These are phyloP conservation scores for Cosmia pyralina DNA, from an alignment of 2,888 invertebrate genomes.

Conservation along the genomic window DNA sequence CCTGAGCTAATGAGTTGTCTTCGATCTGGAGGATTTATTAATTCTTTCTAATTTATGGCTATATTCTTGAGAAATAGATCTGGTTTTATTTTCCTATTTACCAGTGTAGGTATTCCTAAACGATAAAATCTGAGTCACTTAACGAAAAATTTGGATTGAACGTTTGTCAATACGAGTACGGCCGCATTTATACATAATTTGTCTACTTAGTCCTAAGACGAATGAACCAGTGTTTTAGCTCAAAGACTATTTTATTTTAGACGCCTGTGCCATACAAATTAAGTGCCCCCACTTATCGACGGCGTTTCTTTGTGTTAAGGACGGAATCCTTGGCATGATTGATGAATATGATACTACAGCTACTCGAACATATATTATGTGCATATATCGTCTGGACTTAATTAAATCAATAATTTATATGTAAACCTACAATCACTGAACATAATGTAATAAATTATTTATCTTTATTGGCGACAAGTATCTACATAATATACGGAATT, in stretches of 20 bases:
- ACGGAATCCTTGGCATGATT: constrained; percentile 13
- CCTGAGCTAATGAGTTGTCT: neutral
- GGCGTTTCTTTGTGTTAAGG: constrained; percentile 10
- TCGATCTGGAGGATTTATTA: neutral
- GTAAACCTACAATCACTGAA: constrained; percentile 15
- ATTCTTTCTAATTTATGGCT: neutral
- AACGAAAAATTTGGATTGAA: neutral
- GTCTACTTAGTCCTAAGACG: neutral
- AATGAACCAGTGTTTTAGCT: neutral
- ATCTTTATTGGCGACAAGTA: constrained; percentile 23
- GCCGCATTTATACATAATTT: neutral
- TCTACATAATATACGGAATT: constrained; percentile 2
- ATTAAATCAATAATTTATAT: constrained; percentile 49
- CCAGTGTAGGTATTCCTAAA: no score
- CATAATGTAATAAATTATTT: constrained; percentile 26
- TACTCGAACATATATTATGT: constrained; percentile 14
- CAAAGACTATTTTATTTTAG: neutral
- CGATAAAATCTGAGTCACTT: no score
- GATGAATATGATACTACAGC: constrained; percentile 5
- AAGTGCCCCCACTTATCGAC: constrained; percentile 1
- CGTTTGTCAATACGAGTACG: neutral
- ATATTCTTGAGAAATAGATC: neutral
- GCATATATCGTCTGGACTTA: constrained; percentile 23
- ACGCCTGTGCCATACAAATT: constrained; percentile 9
- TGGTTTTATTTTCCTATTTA: neutral